These are phyloP conservation scores for Polypterus bichir DNA, from an alignment of 2,113 vertebrate species.

Conservation along the genomic window DNA sequence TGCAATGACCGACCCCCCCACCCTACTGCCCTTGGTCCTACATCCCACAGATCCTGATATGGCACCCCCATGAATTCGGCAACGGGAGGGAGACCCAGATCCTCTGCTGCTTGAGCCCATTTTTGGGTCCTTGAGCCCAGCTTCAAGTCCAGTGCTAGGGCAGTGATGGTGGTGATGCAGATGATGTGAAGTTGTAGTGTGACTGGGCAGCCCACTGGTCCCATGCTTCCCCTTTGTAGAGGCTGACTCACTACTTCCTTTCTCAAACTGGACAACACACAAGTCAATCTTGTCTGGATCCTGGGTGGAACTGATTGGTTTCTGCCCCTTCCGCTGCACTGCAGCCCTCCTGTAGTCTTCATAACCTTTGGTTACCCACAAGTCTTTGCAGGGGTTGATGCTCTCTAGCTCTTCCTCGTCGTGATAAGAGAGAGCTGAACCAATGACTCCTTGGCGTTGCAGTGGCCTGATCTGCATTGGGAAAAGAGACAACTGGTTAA, in stretches of 20 bases:
- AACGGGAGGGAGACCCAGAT: constrained; percentile 51
- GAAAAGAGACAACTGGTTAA: no score
- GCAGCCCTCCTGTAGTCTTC: constrained; percentile 74
- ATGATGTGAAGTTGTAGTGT: constrained; percentile 47
- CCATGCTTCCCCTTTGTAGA: constrained; percentile 24
- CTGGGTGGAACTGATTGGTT: constrained; percentile 41
- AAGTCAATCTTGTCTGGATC: constrained; percentile 57
- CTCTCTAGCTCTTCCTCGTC: constrained; percentile 62
- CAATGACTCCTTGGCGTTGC: constrained; percentile 36
- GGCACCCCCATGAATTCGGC: constrained; percentile 44
- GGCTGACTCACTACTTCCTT: constrained; percentile 38
- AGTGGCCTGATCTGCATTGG: constrained; percentile 50
- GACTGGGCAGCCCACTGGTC: constrained; percentile 40
- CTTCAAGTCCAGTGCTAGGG: constrained; percentile 32
- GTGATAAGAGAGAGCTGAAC: constrained; percentile 49
- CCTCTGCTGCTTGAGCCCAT: constrained; percentile 24
- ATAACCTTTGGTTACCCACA: constrained; percentile 72
- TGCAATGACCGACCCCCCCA: constrained; percentile 23
- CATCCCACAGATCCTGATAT: constrained; percentile 39
- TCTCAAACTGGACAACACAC: constrained; percentile 67
- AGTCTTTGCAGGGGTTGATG: constrained; percentile 62
- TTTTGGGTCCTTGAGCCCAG: constrained; percentile 12
- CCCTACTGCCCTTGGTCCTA: constrained; percentile 27
- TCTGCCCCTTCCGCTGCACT: constrained; percentile 32
- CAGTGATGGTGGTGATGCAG: constrained; percentile 27